phyloP scores from a whole-genome alignment of 2,888 invertebrate species.

The Dioctria rufipes region DNA sequence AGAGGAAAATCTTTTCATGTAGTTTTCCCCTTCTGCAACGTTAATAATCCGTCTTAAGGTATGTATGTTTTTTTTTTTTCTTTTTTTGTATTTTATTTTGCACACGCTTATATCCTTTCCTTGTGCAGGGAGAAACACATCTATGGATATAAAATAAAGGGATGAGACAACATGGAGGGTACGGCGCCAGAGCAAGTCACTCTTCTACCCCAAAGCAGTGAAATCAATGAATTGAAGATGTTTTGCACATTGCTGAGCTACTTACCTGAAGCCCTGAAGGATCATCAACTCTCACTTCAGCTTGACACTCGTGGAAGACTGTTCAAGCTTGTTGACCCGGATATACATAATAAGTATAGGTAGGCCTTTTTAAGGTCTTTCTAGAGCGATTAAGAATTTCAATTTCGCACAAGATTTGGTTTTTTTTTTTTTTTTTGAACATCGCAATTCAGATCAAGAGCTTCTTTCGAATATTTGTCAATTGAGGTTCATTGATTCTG shows the following conservation, averaged over 20 bases:
- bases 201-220: slow-evolving; percentile 4
- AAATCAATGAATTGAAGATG: slow-evolving; percentile 43
- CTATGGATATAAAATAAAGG: neutral
- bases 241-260: slow-evolving; percentile 49
- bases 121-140: neutral
- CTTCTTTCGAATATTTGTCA: slow-evolving; percentile 10
- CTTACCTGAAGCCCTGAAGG: slow-evolving; percentile 41
- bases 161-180: neutral
- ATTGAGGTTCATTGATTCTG: slow-evolving; percentile 35
- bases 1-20: slow-evolving; percentile 42
- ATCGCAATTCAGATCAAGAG: slow-evolving; percentile 25
- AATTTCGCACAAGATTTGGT: slow-evolving; percentile 1
- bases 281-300: slow-evolving; percentile 25
- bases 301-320: slow-evolving; percentile 10
- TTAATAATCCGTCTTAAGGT: slow-evolving; percentile 42
- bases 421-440: neutral
- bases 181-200: neutral
- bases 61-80: neutral
- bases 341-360: neutral
- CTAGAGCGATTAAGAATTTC: slow-evolving; percentile 37
- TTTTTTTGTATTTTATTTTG: slow-evolving; percentile 7
- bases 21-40: slow-evolving; percentile 6
- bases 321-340: slow-evolving; percentile 42
- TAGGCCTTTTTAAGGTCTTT: slow-evolving; percentile 18
- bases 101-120: neutral